A percentile compares a stretch with the other conserved stretches of the same genome.
phyloP scores from a whole-genome alignment of 2,888 invertebrate genomes.

The Periphyllus acericola region DNA sequence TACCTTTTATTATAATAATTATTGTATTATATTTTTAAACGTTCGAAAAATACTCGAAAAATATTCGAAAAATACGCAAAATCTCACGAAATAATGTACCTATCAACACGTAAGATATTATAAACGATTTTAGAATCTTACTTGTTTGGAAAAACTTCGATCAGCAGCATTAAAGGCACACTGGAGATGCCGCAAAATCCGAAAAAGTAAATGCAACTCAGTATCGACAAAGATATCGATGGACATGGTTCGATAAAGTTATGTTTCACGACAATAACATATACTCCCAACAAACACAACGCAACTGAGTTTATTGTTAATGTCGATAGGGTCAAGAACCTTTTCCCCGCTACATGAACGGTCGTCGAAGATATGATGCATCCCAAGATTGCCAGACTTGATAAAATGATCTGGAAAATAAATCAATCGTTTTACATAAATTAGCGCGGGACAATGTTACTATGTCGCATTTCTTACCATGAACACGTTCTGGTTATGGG shows the following conservation, averaged over 20 bases:
- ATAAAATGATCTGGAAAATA: not conserved
- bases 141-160: conserved; percentile 72
- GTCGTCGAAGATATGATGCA: conserved; percentile 50
- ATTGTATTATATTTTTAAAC: not conserved
- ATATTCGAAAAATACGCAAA: not conserved
- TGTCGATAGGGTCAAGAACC: conserved; percentile 59
- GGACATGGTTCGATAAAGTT: conserved; percentile 64
- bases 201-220: conserved; percentile 68
- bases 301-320: conserved; percentile 49
- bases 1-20: too few relatives aligned
- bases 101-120: not conserved
- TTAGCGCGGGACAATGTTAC: not conserved
- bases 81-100: not conserved
- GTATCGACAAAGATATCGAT: conserved; percentile 68
- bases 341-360: conserved; percentile 62
- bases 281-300: conserved; percentile 48
- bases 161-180: conserved; percentile 71
- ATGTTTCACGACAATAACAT: conserved; percentile 41
- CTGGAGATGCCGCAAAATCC: conserved; percentile 67
- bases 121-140: conserved; percentile 65
- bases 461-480: not conserved
- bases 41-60: too few relatives aligned
- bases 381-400: conserved; percentile 46
- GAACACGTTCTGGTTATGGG: not conserved
- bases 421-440: not conserved